Evolutionary conservation across 1,140 invertebrate genomes (phyloP).

Genomic region (Nylanderia fulva): DNA sequence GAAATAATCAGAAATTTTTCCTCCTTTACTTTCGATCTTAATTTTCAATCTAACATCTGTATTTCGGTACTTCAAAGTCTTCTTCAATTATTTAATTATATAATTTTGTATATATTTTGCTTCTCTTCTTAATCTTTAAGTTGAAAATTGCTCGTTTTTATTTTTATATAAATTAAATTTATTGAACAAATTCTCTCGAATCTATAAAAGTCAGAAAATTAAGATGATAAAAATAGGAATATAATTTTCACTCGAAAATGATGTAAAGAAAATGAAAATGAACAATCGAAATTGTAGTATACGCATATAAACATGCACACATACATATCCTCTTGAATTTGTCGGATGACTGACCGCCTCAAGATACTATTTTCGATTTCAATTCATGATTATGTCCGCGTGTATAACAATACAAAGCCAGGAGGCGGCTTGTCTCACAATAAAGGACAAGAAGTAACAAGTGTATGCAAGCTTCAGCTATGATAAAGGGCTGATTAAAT

Average conservation of each 20-base stretch:
- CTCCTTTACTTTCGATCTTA: too few species aligned
- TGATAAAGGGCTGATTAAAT: slow-evolving; percentile 60
- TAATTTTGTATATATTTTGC: too few species aligned
- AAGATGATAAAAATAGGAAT: too few species aligned
- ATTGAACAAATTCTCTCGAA: too few species aligned
- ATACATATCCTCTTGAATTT: slow-evolving; percentile 23
- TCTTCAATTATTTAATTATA: too few species aligned
- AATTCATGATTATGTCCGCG: slow-evolving; percentile 57
- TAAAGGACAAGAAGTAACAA: slow-evolving; percentile 48
- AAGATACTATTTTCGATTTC: slow-evolving; percentile 52
- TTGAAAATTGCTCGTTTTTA: too few species aligned
- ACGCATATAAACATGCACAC: not conserved
- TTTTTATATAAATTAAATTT: too few species aligned
- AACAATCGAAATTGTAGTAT: not conserved
- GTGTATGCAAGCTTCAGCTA: slow-evolving; percentile 66
- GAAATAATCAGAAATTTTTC: too few species aligned
- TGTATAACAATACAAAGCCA: slow-evolving; percentile 50
- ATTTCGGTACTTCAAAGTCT: too few species aligned
- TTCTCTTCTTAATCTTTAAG: too few species aligned
- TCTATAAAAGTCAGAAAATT: too few species aligned
- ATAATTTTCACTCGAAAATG: not conserved
- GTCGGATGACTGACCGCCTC: slow-evolving; percentile 42
- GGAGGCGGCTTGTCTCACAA: slow-evolving; percentile 36
- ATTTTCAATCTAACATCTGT: too few species aligned
- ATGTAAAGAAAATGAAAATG: slow-evolving; percentile 9